Evolutionary conservation across 2,113 vertebrate genomes (phyloP), one percentile per base, ranked within the genome.

Genomic region (Ptilorrhoa leucosticta): DNA sequence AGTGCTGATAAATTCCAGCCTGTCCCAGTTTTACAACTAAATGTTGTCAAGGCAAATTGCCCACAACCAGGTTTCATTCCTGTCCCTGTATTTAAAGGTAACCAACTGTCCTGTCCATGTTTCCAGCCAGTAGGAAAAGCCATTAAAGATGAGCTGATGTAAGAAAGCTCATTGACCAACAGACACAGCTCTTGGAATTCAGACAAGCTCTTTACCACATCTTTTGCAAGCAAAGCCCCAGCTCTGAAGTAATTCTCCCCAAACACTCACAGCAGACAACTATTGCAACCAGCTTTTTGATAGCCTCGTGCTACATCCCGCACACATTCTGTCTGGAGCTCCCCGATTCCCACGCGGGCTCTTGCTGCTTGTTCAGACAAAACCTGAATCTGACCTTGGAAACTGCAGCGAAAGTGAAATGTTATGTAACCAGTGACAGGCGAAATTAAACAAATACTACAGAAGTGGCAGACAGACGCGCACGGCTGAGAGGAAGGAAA

Each of bases 281-380:
- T 2, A 0, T 37, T 4, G 10, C 53, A 35, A 2, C 3, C 15
- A 20, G 71, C 27, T 6, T 19, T n/a, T 6, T 1, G 64, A 13
- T 13, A 4, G 4, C 10, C 4, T 28, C 4, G 0, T 19, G 4
- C 15, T 8, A 0, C 2, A 4, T 3, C 6, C 14, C 0, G 2
- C 47, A 3, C 44, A 4, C 37, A 0, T 15, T 15, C 69, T 6
- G 1, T 1, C 77, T 28, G 3, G 10, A 37, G 57, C 53, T 35
- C 42, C 39, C 57, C 13, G 0, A 2, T 22, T 42, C 84, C 82
- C 82, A 11, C 0, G 0, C 12, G 2, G 78, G 42, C 70, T 14
- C 82, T 6, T 2, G 2, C 78, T 88, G 76, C 89, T 85, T 50
- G 68, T 6, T 77, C 86, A 44, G 63, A 30, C 8, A 39, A 94